Percentiles rank a stretch among this genome's conserved stretches.
phyloP scores from a whole-genome alignment of 2,888 invertebrate genomes.

The Altica lythri region DNA sequence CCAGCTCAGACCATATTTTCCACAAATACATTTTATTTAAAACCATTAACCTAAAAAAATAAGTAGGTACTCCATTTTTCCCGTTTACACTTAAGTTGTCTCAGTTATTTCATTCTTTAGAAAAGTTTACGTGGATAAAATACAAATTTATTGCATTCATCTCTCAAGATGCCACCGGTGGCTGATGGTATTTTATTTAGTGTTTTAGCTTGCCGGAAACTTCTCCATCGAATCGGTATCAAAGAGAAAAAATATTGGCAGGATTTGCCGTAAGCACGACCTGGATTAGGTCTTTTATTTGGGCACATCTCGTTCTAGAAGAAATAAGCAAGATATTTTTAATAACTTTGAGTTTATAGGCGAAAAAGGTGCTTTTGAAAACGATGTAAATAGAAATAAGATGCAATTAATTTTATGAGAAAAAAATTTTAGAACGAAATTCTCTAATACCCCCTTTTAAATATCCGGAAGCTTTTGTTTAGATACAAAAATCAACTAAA shows the following conservation, averaged over 20 bases:
- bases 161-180: constrained; percentile 23
- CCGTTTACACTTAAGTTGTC: no score
- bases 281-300: constrained; percentile 15
- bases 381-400: no score
- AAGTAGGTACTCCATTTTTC: no score
- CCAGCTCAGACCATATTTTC: no score
- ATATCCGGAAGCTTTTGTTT: no score
- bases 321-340: background rate
- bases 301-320: background rate
- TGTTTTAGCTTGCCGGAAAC: constrained; percentile 19
- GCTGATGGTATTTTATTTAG: constrained; percentile 19
- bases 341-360: background rate
- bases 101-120: constrained; percentile 18
- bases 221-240: constrained; percentile 12
- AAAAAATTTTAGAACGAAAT: no score
- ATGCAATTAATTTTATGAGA: no score
- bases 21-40: no score
- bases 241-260: constrained; percentile 20
- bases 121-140: constrained; percentile 19
- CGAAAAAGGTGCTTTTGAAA: no score
- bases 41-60: no score
- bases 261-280: constrained; percentile 20
- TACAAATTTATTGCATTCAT: constrained; percentile 24
- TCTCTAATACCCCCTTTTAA: no score
- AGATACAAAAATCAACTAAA: no score